These are phyloP conservation scores for Oppia nitens DNA, from an alignment of 1,140 invertebrate species.

Conservation along the genomic window DNA sequence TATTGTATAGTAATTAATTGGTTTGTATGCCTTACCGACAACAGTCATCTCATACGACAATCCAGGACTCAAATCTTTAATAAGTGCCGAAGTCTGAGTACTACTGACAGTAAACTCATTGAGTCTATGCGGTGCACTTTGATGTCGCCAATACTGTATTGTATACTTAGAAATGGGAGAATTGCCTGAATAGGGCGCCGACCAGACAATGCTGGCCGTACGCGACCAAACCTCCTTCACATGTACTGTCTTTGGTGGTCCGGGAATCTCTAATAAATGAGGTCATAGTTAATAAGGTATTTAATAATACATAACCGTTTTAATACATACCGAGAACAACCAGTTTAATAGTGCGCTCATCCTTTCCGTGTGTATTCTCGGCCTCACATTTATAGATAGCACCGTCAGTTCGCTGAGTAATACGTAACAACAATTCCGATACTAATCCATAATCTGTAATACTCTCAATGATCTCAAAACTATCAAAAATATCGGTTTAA, in stretches of 20 bases:
- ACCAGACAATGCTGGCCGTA: slow-evolving; percentile 76
- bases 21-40: background rate
- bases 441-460: slow-evolving; percentile 20
- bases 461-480: slow-evolving; percentile 23
- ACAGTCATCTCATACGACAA: slow-evolving; percentile 63
- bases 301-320: too few species aligned
- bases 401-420: slow-evolving; percentile 67
- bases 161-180: slow-evolving; percentile 77
- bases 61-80: slow-evolving; percentile 50
- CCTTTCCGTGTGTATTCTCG: slow-evolving; percentile 70
- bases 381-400: slow-evolving; percentile 71
- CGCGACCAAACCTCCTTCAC: slow-evolving; percentile 78
- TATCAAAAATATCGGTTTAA: slow-evolving; percentile 9
- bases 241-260: slow-evolving; percentile 73
- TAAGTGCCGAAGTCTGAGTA: slow-evolving; percentile 18
- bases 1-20: background rate
- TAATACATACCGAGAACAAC: slow-evolving; percentile 33
- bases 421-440: slow-evolving; percentile 53
- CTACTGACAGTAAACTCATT: slow-evolving; percentile 20
- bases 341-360: slow-evolving; percentile 73
- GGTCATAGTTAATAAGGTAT: background rate
- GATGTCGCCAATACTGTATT: slow-evolving; percentile 67
- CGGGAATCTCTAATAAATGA: slow-evolving; percentile 57
- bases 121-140: slow-evolving; percentile 17
- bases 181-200: slow-evolving; percentile 83